Percentiles rank a stretch among this genome's conserved stretches.
Conservation (phyloP, 2,113 vertebrate genomes). For the Rhizomys pruinosus region DNA sequence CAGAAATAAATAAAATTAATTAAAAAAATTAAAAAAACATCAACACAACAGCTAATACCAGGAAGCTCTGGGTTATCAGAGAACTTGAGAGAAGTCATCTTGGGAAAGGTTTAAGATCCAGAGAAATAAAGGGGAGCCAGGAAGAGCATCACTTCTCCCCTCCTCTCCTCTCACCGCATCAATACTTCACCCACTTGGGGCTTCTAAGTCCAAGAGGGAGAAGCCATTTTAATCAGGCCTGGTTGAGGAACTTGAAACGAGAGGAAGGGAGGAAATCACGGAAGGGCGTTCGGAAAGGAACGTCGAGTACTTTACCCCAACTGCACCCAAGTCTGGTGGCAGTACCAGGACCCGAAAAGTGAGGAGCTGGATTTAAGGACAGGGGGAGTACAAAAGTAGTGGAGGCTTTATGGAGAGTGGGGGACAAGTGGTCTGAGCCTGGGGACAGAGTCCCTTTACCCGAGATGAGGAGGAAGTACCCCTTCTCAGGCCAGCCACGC, state of each 20-base stretch:
- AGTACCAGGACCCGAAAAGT: slow-evolving; percentile 15
- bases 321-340: slow-evolving; percentile 30
- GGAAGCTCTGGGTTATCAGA: slow-evolving; percentile 51
- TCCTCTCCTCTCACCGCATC: slow-evolving; percentile 10
- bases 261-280: slow-evolving; percentile 49
- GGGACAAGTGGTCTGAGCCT: slow-evolving; percentile 5
- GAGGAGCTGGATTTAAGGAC: neutral
- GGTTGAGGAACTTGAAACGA: slow-evolving; percentile 24
- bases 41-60: no score
- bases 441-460: slow-evolving; percentile 18
- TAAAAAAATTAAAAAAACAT: no score
- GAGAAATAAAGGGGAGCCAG: neutral
- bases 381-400: slow-evolving; percentile 55
- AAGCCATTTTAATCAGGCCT: slow-evolving; percentile 73
- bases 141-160: neutral
- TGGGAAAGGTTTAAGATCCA: neutral
- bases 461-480: slow-evolving; percentile 4
- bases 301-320: slow-evolving; percentile 18
- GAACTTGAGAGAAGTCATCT: slow-evolving; percentile 58
- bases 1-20: no score
- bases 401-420: neutral
- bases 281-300: slow-evolving; percentile 35
- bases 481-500: slow-evolving; percentile 45
- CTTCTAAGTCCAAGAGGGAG: slow-evolving; percentile 41
- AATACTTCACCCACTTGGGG: slow-evolving; percentile 67